Base-by-base conservation (phyloP, 1,140 invertebrate species). In the Drosophila malerkotliana region DNA sequence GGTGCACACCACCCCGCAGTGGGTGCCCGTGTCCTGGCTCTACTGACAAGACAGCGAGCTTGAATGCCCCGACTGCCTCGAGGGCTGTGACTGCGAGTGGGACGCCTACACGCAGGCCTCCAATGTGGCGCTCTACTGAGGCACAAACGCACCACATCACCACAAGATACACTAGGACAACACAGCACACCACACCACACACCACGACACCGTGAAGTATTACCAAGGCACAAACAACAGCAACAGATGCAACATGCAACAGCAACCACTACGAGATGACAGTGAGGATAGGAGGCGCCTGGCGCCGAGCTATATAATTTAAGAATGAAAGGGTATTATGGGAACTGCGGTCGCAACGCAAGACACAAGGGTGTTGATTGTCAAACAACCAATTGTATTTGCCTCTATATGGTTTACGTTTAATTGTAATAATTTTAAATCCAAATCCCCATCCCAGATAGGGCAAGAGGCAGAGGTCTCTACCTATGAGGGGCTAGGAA, bases 21-120 rank as follows among this genome's bases (percentile, higher is more conserved):
- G 98, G 98, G 97, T 98, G 64, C 97, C 97, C 9, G 97, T 98
- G 1, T 96, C 96, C 28, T 98, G 97, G 97, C 96, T 98, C 91
- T 98, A 98, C 95, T 98, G 96, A 98, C 95, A 92, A 92, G 91
- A 92, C 79, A 91, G 90, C 87, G 91, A 92, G 79, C 79, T 92
- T 51, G 91, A 92, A 79, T 92, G 89, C 68, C 85, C 90, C 71
- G 91, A 92, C 47, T 92, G 89, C 77, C 80, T 91, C 53, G 91
- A 92, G 77, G 91, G 87, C 72, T 92, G 91, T 69, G 91, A 91
- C 74, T 92, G 91, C 68, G 91, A 92, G 75, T 92, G 90, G 83
- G 91, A 92, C 71, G 89, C 89, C 55, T 91, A 91, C 48, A 91
- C 90, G 60, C 79, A 90, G 63, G 90, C 84, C 58, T 82, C 82